phyloP scores from a whole-genome alignment of 2,797 vertebrate species.

The Denticeps clupeoides region DNA sequence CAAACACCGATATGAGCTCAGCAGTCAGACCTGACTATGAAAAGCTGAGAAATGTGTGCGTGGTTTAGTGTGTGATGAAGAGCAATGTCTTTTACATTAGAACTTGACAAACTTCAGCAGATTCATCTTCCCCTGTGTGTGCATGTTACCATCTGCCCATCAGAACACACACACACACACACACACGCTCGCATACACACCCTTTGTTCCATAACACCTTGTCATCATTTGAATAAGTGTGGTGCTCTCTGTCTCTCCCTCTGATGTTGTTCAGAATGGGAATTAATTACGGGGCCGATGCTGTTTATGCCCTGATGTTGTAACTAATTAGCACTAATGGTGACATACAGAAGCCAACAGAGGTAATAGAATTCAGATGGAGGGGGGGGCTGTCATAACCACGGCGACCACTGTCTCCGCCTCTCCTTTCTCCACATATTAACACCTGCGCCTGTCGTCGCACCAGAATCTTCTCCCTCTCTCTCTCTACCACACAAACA shows the following conservation, averaged over 20 bases:
- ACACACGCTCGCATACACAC: constrained; percentile 1
- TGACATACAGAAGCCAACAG: constrained; percentile 84
- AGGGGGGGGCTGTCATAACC: constrained; percentile 42
- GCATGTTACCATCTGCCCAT: constrained; percentile 6
- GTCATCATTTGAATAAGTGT: too few species aligned
- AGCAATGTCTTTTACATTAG: too few species aligned
- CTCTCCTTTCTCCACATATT: constrained; percentile 18
- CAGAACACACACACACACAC: constrained; percentile 16
- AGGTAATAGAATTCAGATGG: constrained; percentile 93
- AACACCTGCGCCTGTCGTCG: constrained; percentile 39
- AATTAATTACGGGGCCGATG: constrained; percentile 99
- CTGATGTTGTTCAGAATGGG: constrained; percentile 78
- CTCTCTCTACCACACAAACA: neutral
- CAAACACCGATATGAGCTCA: too few species aligned
- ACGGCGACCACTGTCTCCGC: constrained; percentile 6
- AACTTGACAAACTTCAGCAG: too few species aligned
- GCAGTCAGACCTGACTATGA: too few species aligned
- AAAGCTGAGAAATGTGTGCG: too few species aligned
- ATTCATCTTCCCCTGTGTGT: constrained; percentile 27
- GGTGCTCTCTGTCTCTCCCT: constrained; percentile 50
- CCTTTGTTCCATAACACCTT: constrained; percentile 43
- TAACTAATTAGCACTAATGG: constrained; percentile 99
- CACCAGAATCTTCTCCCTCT: constrained; percentile 26
- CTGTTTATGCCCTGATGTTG: constrained; percentile 99
- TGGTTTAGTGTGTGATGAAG: too few species aligned